These are phyloP conservation scores for Tautogolabrus adspersus DNA, from an alignment of 2,113 vertebrate genomes.

Conservation along the genomic window DNA sequence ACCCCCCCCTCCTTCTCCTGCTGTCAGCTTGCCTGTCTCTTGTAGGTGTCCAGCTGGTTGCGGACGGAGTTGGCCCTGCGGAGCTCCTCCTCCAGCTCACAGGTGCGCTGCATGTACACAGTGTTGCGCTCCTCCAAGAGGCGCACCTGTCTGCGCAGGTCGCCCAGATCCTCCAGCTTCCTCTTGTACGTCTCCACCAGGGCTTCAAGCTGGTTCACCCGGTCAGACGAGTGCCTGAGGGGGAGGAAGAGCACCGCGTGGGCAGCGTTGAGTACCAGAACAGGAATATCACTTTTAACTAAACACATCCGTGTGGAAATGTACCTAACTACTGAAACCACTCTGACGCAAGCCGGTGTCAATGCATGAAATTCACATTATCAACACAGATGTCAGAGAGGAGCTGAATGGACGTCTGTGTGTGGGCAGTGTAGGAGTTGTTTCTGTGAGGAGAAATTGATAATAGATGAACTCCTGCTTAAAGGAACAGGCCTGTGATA, in stretches of 20 bases:
- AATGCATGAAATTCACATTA: conserved; percentile 53
- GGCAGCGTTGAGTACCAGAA: conserved; percentile 6
- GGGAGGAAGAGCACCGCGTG: background rate
- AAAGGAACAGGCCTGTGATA: conserved; percentile 23
- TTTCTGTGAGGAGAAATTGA: conserved; percentile 58
- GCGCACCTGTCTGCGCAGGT: conserved; percentile 91
- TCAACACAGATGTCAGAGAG: conserved; percentile 68
- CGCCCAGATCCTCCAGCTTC: conserved; percentile 91
- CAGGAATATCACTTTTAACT: conserved; percentile 36
- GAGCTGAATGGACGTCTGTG: conserved; percentile 68
- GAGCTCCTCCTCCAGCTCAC: conserved; percentile 92
- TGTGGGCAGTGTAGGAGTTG: conserved; percentile 56
- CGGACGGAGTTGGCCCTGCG: conserved; percentile 85
- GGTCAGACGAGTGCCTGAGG: conserved; percentile 90
- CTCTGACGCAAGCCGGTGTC: conserved; percentile 51
- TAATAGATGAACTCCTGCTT: conserved; percentile 54
- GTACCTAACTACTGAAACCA: conserved; percentile 26
- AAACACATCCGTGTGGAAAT: conserved; percentile 26
- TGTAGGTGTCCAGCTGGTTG: conserved; percentile 88
- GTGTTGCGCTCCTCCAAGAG: conserved; percentile 92
- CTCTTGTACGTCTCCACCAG: conserved; percentile 89
- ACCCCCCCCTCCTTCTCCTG: conserved; percentile 1
- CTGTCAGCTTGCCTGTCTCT: conserved; percentile 83
- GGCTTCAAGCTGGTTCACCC: conserved; percentile 88
- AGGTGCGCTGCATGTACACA: conserved; percentile 91